Percentiles rank a stretch among this genome's conserved stretches.
These are phyloP conservation scores for Carpatolechia fugitivella DNA, from an alignment of 2,888 invertebrate genomes.

Conservation along the genomic window DNA sequence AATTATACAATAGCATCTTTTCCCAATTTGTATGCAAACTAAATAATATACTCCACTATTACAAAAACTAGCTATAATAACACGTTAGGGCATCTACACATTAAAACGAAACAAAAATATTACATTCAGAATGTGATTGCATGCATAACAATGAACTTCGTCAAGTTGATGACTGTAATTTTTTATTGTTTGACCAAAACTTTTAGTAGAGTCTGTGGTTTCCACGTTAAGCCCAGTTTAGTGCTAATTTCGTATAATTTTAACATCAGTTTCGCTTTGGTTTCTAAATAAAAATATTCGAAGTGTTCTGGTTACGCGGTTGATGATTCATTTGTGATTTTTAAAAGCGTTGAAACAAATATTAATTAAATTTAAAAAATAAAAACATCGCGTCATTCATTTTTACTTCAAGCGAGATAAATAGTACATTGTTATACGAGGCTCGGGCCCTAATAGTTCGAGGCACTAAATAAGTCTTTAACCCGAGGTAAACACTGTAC, in stretches of 20 bases:
- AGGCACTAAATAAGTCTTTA: too few species aligned
- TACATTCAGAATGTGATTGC: conserved; percentile 32
- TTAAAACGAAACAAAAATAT: conserved; percentile 32
- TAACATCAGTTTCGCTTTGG: conserved; percentile 51
- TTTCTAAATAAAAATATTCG: conserved; percentile 53
- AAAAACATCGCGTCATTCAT: neutral
- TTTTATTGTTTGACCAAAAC: conserved; percentile 38
- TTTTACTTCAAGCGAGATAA: neutral
- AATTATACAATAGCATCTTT: conserved; percentile 12
- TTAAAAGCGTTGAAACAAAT: neutral
- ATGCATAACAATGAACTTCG: conserved; percentile 43
- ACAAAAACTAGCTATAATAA: conserved; percentile 45
- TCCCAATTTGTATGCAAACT: conserved; percentile 24
- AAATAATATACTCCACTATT: conserved; percentile 31
- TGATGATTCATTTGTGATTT: neutral
- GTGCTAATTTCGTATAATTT: conserved; percentile 10
- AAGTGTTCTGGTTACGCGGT: too few species aligned
- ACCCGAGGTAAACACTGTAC: too few species aligned
- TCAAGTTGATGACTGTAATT: conserved; percentile 40
- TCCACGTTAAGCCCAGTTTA: conserved; percentile 9
- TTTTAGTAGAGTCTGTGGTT: conserved; percentile 22
- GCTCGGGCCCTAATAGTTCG: too few species aligned
- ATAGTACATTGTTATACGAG: too few species aligned
- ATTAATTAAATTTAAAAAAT: neutral
- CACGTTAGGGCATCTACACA: conserved; percentile 31